These are phyloP conservation scores for Oithona nana DNA, from an alignment of 2,888 invertebrate genomes.

Conservation along the genomic window DNA sequence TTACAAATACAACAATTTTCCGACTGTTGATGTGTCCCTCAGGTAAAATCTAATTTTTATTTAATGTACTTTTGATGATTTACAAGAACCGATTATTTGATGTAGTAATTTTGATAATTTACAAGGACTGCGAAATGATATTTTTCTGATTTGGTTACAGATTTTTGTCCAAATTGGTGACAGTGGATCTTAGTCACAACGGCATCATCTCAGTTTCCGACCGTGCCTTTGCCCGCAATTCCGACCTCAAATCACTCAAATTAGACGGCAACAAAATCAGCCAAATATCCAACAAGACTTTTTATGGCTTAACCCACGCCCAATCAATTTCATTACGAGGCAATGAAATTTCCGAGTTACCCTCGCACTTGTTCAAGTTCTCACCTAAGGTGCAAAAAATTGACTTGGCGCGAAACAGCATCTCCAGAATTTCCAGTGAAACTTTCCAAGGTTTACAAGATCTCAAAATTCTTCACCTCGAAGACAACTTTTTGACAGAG, in stretches of 20 bases:
- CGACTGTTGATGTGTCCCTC: conserved; percentile 14
- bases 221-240: conserved; percentile 2
- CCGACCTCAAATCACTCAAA: conserved; percentile 7
- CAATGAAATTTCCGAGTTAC: not conserved
- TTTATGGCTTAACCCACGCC: conserved; percentile 1
- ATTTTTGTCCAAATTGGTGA: conserved; percentile 6
- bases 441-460: conserved; percentile 22
- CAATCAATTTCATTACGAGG: conserved; percentile 1
- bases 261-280: conserved; percentile 8
- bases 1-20: conserved; percentile 15
- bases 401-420: conserved; percentile 23
- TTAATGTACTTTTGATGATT: not conserved
- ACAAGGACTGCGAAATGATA: not conserved
- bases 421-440: conserved; percentile 23
- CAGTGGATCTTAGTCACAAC: conserved; percentile 10
- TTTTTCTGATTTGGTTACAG: too few species aligned
- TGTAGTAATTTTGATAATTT: not conserved
- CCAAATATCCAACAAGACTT: conserved; percentile 12
- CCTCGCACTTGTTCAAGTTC: conserved; percentile 21
- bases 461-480: conserved; percentile 5
- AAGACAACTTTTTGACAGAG: conserved; percentile 21
- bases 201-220: conserved; percentile 4
- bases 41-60: not conserved
- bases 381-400: conserved; percentile 23
- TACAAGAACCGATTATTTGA: not conserved